Conservation (phyloP, 2,797 vertebrate genomes). For the Cottoperca gobio region DNA sequence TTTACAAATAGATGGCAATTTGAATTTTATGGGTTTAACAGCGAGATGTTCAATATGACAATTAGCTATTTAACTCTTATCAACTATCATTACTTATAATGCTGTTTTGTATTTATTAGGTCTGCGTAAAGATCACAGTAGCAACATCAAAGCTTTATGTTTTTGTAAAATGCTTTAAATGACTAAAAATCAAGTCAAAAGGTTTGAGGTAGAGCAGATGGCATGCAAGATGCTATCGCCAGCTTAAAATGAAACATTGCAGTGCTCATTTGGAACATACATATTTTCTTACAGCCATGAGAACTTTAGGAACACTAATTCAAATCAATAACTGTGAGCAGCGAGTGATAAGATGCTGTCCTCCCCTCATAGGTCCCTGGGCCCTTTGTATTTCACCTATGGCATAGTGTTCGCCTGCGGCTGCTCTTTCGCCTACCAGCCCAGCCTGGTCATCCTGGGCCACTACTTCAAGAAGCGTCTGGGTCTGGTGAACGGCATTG, state of each 20-base stretch:
- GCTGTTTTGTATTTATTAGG: background rate
- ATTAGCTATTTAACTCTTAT: too few species aligned
- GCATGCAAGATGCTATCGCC: background rate
- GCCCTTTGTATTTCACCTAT: conserved; percentile 93
- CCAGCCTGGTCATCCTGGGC: conserved; percentile 95
- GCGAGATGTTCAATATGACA: too few species aligned
- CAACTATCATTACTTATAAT: too few species aligned
- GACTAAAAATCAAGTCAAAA: too few species aligned
- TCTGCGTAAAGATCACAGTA: too few species aligned
- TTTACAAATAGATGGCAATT: too few species aligned
- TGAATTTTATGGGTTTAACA: too few species aligned
- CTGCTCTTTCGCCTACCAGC: conserved; percentile 97
- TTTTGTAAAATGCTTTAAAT: too few species aligned
- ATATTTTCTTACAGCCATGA: too few species aligned
- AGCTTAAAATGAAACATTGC: background rate
- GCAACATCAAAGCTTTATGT: too few species aligned
- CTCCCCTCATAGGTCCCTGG: conserved; percentile 85
- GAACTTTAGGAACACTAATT: too few species aligned
- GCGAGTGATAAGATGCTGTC: background rate
- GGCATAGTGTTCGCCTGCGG: conserved; percentile 95
- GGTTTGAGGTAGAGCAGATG: too few species aligned
- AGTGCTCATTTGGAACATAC: background rate
- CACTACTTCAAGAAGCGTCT: conserved; percentile 97
- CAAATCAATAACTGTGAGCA: background rate
- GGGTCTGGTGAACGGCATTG: conserved; percentile 95